Evolutionary conservation across 2,113 vertebrate genomes (phyloP), one percentile per base, ranked within the genome.

Genomic region (Aphyosemion australe): DNA sequence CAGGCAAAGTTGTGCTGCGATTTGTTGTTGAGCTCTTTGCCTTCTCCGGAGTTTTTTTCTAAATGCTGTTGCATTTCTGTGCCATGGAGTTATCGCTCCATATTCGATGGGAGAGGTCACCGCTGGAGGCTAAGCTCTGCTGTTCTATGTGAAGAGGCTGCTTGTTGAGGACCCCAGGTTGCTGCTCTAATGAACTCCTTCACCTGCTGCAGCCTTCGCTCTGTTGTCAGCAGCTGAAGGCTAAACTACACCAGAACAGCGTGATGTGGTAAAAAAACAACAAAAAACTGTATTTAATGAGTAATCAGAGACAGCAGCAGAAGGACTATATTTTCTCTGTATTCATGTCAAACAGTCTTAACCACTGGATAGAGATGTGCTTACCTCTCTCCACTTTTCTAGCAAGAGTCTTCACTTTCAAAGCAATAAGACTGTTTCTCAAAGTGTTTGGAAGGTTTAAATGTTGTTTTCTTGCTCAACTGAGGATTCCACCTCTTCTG

Each of bases 51-150:
- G 60, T 31, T 37, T 47, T 39, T 61, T 57, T 34, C 58, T 55
- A 56, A 81, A 12, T 43, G n/a, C 60, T 43, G 59, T 74, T 77
- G 66, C 68, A 65, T 78, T 77, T 69, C 54, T 66, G 55, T 37
- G 79, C 77, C 15, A 69, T 59, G n/a, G 65, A 55, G 60, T 85
- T 84, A 79, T 89, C 70, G 82, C 79, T 72, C 69, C 78, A 66
- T 87, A 81, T 85, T 80, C 65, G 76, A 80, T 58, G 63, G 74
- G 57, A 80, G 86, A 89, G 83, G 86, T 90, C 85, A 82, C 80
- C 79, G 85, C 85, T 88, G 84, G 82, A 80, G 82, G 88, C 87
- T 83, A 86, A 85, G 74, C 76, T 84, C 78, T 67, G 72, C 60
- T 77, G 58, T 84, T 84, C 79, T 61, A 70, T 67, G 83, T 78